phyloP scores from a whole-genome alignment of 2,113 vertebrate genomes.

The Lophotis ruficrista region DNA sequence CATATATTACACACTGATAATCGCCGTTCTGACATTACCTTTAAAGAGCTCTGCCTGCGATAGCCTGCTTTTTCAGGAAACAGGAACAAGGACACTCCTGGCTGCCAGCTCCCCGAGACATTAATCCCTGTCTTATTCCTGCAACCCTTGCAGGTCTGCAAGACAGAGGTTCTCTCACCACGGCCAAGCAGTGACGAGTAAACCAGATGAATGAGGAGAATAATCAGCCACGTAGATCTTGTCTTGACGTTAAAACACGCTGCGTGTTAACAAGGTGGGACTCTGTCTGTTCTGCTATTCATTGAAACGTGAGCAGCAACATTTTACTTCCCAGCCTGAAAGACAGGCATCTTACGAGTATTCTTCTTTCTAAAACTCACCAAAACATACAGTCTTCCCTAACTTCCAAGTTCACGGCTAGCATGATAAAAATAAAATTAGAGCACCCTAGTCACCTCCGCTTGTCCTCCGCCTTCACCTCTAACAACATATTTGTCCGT shows the following conservation, averaged over 20 bases:
- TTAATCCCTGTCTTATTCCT: constrained; percentile 29
- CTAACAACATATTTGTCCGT: not conserved
- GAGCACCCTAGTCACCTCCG: not conserved
- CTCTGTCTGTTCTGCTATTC: not conserved
- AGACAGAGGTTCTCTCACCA: not conserved
- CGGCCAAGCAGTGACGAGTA: not conserved
- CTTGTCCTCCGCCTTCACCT: not conserved
- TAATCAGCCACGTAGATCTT: not conserved
- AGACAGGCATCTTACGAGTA: not conserved
- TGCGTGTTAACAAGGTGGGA: not conserved
- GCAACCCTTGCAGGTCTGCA: not conserved
- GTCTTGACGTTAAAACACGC: not conserved
- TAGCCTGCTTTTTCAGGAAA: constrained; percentile 34
- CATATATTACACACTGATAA: constrained; percentile 82
- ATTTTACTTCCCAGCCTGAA: constrained; percentile 6
- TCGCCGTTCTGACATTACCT: constrained; percentile 65
- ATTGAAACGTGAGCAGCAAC: constrained; percentile 2
- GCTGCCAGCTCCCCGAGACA: not conserved
- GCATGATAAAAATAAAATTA: not conserved
- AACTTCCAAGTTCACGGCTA: not conserved
- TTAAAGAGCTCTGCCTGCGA: constrained; percentile 64
- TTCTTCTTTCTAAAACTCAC: not conserved
- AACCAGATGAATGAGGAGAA: constrained; percentile 38
- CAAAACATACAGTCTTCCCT: not conserved
- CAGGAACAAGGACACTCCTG: constrained; percentile 28